A percentile compares a stretch with the other conserved stretches of the same genome.
Evolutionary conservation across 1,140 invertebrate species (phyloP).

Genomic region (Acyrthosiphon pisum): DNA sequence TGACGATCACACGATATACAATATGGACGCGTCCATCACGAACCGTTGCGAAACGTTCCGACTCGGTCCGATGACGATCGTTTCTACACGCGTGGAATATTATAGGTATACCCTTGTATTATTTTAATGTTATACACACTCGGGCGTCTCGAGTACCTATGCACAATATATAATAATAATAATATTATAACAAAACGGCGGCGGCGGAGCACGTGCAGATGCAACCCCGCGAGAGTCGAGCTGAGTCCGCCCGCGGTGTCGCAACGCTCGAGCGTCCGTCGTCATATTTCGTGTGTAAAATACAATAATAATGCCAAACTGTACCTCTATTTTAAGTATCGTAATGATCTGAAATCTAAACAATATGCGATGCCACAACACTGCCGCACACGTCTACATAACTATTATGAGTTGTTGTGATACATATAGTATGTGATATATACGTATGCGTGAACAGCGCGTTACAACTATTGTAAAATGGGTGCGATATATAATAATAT

Average conservation of each 20-base stretch:
- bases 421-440: not conserved
- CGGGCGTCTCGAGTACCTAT: not conserved
- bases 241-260: not conserved
- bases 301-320: not conserved
- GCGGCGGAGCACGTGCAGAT: not conserved
- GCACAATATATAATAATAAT: too few species aligned
- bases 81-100: not conserved
- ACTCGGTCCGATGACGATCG: not conserved
- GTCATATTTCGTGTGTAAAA: not conserved
- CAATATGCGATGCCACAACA: not conserved
- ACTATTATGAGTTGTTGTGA: not conserved
- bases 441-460: not conserved
- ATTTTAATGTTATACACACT: not conserved
- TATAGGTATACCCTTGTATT: not conserved
- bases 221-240: not conserved
- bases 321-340: not conserved
- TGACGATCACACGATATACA: not conserved
- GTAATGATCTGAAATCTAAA: not conserved
- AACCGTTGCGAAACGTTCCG: slow-evolving; percentile 26
- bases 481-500: not conserved
- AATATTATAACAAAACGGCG: not conserved
- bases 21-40: slow-evolving; percentile 7
- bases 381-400: not conserved
- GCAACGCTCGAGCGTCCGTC: not conserved
- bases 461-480: not conserved